Percentiles rank a stretch among this genome's conserved stretches.
Evolutionary conservation across 2,888 invertebrate species (phyloP).

Genomic region (Erebia aethiops): DNA sequence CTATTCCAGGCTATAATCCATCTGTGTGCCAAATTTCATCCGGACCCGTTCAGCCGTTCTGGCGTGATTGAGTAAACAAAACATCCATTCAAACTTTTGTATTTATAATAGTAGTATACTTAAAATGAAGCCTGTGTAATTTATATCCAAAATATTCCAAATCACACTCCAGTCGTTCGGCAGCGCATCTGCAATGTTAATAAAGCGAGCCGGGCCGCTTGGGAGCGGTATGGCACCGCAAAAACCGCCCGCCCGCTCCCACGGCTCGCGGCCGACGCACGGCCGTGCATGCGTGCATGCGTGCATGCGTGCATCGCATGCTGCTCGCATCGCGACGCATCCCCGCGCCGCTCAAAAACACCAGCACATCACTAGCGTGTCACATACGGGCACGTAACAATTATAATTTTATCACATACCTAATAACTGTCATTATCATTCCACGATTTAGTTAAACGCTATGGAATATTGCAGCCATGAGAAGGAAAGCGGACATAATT

Average conservation of each 20-base stretch:
- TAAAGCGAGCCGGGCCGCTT: background rate
- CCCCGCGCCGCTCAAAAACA: background rate
- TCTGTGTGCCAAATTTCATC: no score
- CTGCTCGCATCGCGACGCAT: background rate
- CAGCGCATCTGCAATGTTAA: slow-evolving; percentile 4
- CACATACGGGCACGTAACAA: background rate
- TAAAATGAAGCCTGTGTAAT: background rate
- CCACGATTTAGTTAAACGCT: background rate
- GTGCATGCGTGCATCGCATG: background rate
- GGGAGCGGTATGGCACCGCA: background rate
- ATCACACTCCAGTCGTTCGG: background rate
- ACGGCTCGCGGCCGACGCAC: background rate
- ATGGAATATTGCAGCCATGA: background rate
- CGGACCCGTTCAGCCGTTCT: no score
- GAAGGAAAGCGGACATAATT: background rate
- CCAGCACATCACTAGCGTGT: background rate
- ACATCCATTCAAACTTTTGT: no score
- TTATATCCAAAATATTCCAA: background rate
- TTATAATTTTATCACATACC: slow-evolving; percentile 1
- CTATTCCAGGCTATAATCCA: no score
- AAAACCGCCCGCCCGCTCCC: background rate
- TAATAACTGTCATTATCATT: slow-evolving; percentile 1
- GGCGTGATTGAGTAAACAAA: no score
- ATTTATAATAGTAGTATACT: no score
- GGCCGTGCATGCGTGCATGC: background rate